Base-by-base conservation (phyloP, 2,888 invertebrate species). In the Eristalis intricaria region DNA sequence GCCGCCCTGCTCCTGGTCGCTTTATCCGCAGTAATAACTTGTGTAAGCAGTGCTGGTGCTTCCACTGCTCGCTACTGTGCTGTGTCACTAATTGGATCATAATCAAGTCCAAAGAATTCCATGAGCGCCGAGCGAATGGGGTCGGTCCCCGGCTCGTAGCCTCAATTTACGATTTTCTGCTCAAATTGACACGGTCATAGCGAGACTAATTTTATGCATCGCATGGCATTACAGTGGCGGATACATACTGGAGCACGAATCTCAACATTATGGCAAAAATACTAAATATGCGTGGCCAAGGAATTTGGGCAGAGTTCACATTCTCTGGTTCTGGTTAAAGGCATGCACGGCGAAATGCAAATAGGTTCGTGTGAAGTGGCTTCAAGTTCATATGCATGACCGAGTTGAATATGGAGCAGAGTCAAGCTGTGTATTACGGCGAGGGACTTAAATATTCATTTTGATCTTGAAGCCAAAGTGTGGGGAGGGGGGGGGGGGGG, bases 1-100 rank as follows among this genome's bases (percentile, higher is more conserved):
- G 29, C 63, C 58, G 63, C 29, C 61, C 29, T 56, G 29, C 71
- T 84, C 65, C 71, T 66, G 38, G 82, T n/a, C 56, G 60, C 40
- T 38, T 76, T 85, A 81, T 76, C 71, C 63, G 26, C 63, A 76
- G 81, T 81, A 80, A 80, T 80, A 85, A 85, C 84, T 81, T 76
- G 71, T 85, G 84, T 81, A 85, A 85, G 81, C 58, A 22, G 58
- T 10, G 40, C 0, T n/a, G n/a, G n/a, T n/a, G n/a, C n/a, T n/a
- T n/a, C 4, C 19, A 22, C 50, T 15, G 32, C 40, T 4, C 58
- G 68, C 71, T 76, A 29, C 29, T 29, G 43, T 40, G 60, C 58
- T 43, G 58, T 50, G 40, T 43, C 82, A 73, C 85, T 85, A 82
- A 85, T 85, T 85, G 85, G 82, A 73, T 85, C 82, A 82, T 81